Percentiles rank a stretch among this genome's conserved stretches.
phyloP scores from a whole-genome alignment of 2,113 vertebrate species.

The Melanerpes aurifrons region DNA sequence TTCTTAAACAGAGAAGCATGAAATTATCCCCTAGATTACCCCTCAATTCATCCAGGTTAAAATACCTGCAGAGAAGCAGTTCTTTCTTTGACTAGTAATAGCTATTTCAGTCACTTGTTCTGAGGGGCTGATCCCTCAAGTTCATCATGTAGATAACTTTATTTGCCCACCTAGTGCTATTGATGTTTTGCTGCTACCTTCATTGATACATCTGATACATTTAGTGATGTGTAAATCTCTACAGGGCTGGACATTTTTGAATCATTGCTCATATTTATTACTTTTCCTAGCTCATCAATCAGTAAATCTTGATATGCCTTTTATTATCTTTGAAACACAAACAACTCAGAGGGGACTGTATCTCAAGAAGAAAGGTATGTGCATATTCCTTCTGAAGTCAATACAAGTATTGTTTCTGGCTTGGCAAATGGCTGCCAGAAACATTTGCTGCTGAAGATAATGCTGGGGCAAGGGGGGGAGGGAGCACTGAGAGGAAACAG shows the following conservation, averaged over 20 bases:
- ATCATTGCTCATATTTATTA: background rate
- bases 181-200: background rate
- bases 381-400: background rate
- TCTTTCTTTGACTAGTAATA: background rate
- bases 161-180: background rate
- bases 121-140: background rate
- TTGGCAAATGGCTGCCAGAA: background rate
- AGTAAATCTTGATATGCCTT: background rate
- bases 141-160: background rate
- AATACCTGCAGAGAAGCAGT: background rate
- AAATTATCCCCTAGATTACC: background rate
- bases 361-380: background rate
- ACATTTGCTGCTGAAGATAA: background rate
- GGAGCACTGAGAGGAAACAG: background rate
- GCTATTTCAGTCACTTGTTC: background rate
- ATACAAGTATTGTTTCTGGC: background rate
- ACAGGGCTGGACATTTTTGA: background rate
- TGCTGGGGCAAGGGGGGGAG: background rate
- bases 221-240: background rate
- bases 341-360: background rate
- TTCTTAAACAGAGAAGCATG: background rate
- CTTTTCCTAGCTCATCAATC: background rate
- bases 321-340: conserved; percentile 18
- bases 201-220: background rate
- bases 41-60: background rate